Evolutionary conservation across 2,888 invertebrate species (phyloP), one percentile per base, ranked within the genome.

Genomic region (Lycaena phlaeas): DNA sequence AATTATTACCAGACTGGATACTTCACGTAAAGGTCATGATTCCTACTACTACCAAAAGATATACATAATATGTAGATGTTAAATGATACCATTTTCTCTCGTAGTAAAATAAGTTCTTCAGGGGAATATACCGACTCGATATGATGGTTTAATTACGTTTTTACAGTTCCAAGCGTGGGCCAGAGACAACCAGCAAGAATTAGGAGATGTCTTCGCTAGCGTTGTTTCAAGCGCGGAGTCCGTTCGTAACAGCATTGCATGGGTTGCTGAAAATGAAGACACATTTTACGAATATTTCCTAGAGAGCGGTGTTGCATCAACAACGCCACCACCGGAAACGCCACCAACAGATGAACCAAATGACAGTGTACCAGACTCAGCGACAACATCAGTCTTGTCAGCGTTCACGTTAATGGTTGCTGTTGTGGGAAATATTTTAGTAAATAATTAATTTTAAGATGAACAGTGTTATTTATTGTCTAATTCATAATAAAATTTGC

Each of bases 151-250:
- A n/a, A n/a, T n/a, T n/a, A n/a, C n/a, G 10, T 18, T 48, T 38
- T 41, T 53, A 49, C 61, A 84, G 82, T 81, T 72, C 60, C 58
- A 64, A 59, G 15, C 29, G 2, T 84, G 82, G 82, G 72, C 61
- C 0, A 56, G 44, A 2, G 7, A 34, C 0, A 64, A 54, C 38
- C 54, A 56, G 27, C 51, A 22, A 0, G 18, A 2, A 0, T 49
- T 81, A n/a, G 68, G 63, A 2, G 38, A 48, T 1, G 12, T 18
- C 4, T 68, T 56, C 41, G 26, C 46, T 3, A 4, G 31, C 1
- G 57, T 75, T 0, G 50, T 50, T 36, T 49, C 45, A 1, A 59
- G 53, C 0, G 68, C 73, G 0, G 50, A 54, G 2, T 14, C 37
- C 0, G 52, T 69, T 0, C 56, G 59, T 1, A 12, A 52, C 1